phyloP scores from a whole-genome alignment of 2,797 vertebrate genomes.

The Ciconia nigra region DNA sequence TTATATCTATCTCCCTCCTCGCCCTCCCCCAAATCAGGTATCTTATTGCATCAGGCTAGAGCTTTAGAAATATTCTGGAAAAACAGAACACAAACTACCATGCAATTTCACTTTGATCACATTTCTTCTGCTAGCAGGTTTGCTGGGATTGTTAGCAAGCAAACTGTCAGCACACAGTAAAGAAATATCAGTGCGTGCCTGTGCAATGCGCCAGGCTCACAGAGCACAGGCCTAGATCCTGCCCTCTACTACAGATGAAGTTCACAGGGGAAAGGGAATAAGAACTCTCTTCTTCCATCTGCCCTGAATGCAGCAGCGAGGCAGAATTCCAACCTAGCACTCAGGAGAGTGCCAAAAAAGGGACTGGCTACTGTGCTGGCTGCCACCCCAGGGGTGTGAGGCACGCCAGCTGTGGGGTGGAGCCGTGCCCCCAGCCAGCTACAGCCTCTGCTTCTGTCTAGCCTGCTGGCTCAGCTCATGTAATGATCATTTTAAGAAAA shows the following conservation, averaged over 20 bases:
- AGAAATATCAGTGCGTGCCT: background rate
- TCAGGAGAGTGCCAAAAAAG: slow-evolving; percentile 64
- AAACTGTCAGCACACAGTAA: background rate
- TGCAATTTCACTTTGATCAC: background rate
- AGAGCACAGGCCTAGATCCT: background rate
- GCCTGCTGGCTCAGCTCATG: background rate
- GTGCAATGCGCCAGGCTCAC: background rate
- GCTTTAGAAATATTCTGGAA: background rate
- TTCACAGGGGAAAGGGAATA: slow-evolving; percentile 31
- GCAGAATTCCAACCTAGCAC: slow-evolving; percentile 62
- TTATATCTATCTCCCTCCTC: background rate
- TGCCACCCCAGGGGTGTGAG: slow-evolving; percentile 55
- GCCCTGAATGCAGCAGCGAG: slow-evolving; percentile 39
- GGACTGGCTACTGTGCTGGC: slow-evolving; percentile 69
- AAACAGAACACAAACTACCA: background rate
- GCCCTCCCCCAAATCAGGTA: background rate
- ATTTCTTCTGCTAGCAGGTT: background rate
- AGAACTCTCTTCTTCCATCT: slow-evolving; percentile 62
- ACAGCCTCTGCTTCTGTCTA: slow-evolving; percentile 50
- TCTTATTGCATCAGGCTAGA: background rate
- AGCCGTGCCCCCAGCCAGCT: slow-evolving; percentile 62
- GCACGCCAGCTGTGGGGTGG: slow-evolving; percentile 63
- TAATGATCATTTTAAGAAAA: background rate
- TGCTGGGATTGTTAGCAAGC: background rate
- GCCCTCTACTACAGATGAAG: background rate